Conservation (phyloP, 2,888 invertebrate genomes). For the Caenorhabditis uteleia region DNA sequence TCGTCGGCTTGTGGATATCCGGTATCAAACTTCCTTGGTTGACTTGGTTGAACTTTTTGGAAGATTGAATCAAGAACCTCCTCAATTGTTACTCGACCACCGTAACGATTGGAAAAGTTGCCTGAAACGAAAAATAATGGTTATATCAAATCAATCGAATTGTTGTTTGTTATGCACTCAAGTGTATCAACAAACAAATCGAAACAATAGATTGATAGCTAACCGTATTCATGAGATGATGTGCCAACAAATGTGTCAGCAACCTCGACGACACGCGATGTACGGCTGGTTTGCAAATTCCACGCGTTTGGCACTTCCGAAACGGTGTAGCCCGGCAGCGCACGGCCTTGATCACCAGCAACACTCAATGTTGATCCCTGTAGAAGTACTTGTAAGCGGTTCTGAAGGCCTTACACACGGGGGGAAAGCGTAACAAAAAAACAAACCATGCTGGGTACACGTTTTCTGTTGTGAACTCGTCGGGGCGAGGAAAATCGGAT, state of each 20-base stretch:
- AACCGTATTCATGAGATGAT: constrained; percentile 48
- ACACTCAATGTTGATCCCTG: background rate
- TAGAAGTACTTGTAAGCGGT: background rate
- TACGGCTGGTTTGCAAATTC: constrained; percentile 58
- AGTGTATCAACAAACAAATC: background rate
- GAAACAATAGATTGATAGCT: constrained; percentile 6
- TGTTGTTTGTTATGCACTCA: background rate
- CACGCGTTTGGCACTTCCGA: constrained; percentile 66
- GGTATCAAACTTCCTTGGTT: constrained; percentile 44
- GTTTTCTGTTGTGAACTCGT: too few species aligned
- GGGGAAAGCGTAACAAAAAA: constrained; percentile 2
- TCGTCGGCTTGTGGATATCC: constrained; percentile 37
- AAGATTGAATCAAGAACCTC: constrained; percentile 90
- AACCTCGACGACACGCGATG: constrained; percentile 68
- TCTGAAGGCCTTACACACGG: background rate
- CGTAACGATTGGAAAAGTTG: constrained; percentile 51
- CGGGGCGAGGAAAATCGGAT: too few species aligned
- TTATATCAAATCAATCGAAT: background rate
- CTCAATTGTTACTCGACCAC: constrained; percentile 78
- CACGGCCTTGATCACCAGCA: constrained; percentile 6
- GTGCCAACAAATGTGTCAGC: constrained; percentile 69
- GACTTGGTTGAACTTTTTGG: constrained; percentile 78
- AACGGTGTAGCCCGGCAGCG: constrained; percentile 65
- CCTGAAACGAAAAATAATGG: constrained; percentile 17
- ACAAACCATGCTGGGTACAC: background rate